Conservation (phyloP, 2,888 invertebrate species). For the Amphipoea lucens region DNA sequence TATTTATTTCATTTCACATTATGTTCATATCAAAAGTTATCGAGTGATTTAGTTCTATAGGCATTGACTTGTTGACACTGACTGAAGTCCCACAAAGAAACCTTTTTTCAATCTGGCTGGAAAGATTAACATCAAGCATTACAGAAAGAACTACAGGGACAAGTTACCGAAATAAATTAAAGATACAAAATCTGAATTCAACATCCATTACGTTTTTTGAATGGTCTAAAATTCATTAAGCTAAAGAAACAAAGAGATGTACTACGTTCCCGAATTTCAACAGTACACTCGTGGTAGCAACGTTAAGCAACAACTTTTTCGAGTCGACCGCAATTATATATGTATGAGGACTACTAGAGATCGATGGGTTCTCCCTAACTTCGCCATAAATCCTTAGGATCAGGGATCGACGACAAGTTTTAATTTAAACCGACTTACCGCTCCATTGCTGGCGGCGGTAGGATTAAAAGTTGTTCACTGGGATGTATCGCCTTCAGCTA, state of each 20-base stretch:
- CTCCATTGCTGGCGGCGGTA: conserved; percentile 78
- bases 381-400: conserved; percentile 76
- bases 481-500: conserved; percentile 73
- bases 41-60: conserved; percentile 1
- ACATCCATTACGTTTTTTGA: not conserved
- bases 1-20: conserved; percentile 23
- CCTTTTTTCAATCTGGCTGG: not conserved
- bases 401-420: conserved; percentile 78
- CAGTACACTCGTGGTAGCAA: not conserved
- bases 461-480: conserved; percentile 81
- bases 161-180: not conserved
- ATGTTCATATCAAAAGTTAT: conserved; percentile 18
- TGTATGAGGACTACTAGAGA: conserved; percentile 66
- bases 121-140: conserved; percentile 9
- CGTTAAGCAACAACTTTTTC: conserved; percentile 51
- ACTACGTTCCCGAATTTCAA: not conserved
- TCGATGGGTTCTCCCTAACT: conserved; percentile 68
- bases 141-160: not conserved
- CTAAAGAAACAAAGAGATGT: not conserved
- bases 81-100: not conserved
- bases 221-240: not conserved
- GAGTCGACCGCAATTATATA: conserved; percentile 66
- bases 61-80: not conserved
- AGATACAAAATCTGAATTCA: not conserved
- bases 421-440: conserved; percentile 87